Base-by-base conservation (phyloP, 1,140 invertebrate genomes). In the Drosophila lacertosa region DNA sequence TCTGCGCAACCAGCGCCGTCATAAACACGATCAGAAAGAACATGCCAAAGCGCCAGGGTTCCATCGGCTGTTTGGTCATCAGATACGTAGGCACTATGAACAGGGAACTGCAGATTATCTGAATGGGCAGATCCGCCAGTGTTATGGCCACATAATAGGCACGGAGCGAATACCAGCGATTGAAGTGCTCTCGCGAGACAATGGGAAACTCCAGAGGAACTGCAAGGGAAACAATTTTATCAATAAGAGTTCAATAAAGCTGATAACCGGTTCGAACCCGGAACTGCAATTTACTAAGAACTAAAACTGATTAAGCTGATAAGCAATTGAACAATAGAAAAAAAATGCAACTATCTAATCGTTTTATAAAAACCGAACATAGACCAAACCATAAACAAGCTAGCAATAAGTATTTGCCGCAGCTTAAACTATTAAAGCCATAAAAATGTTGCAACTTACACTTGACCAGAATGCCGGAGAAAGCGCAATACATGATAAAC, bases 111-210 rank as follows among this genome's bases (percentile, higher is more conserved):
- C 95, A 96, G 9, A 94, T 81, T 2, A 97, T 94, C 92, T 98
- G 97, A 55, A 97, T 94, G 2, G 97, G 97, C 71, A 98, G 92
- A 90, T 98, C 96, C 0, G 96, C 95, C 33, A 97, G 86, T 16
- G 97, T 95, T 44, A 97, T 95, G n/a, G 97, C 96, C 9, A 96
- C 92, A 80, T 97, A 98, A 91, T 98, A 98, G 0, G 97, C 95
- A 55, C 95, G 95, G 4, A 98, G 91, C n/a, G 96, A 97, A 92
- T 98, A 98, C 97, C 97, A 99, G 55, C 97, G 94, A 92, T 99
- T 99, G 54, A 98, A 96, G 86, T 98, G 96, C 83, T 99, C 97
- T 54, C 96, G 93, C 11, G 94, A 94, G 68, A 98, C 94, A 42
- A 98, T 95, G 11, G 95, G 95, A 84, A 98, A 93, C 92, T 98